Percentiles rank a stretch among this genome's conserved stretches.
These are phyloP conservation scores for Gulo gulo DNA, from an alignment of 2,113 vertebrate genomes.

Conservation along the genomic window DNA sequence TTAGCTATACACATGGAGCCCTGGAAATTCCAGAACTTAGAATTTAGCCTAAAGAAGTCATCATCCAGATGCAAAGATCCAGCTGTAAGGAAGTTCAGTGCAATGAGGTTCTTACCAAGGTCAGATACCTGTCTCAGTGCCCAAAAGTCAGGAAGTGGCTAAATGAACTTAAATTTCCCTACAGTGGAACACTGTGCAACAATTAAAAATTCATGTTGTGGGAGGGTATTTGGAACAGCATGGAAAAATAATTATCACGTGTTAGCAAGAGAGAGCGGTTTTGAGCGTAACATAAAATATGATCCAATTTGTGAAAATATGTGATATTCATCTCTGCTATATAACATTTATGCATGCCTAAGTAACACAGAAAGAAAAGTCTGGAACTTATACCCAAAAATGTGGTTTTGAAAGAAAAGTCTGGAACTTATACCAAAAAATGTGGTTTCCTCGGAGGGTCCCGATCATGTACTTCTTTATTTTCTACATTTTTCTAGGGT, in stretches of 20 bases:
- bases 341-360: neutral
- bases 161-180: neutral
- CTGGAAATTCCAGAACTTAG: neutral
- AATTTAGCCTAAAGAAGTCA: neutral
- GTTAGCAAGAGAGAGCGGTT: neutral
- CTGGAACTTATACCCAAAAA: neutral
- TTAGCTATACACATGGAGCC: neutral
- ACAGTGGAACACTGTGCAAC: rapidly evolving
- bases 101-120: neutral
- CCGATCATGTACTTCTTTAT: neutral
- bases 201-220: neutral
- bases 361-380: neutral
- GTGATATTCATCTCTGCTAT: neutral
- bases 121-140: neutral
- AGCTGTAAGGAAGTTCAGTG: neutral
- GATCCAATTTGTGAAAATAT: neutral
- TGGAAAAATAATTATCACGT: neutral
- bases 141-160: neutral
- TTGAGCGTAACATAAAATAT: neutral
- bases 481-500: neutral
- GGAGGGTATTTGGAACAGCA: neutral
- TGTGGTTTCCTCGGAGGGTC: neutral
- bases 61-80: neutral
- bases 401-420: neutral
- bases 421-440: neutral